Evolutionary conservation across 2,113 vertebrate species (phyloP).

Genomic region (Tragelaphus buxtoni): DNA sequence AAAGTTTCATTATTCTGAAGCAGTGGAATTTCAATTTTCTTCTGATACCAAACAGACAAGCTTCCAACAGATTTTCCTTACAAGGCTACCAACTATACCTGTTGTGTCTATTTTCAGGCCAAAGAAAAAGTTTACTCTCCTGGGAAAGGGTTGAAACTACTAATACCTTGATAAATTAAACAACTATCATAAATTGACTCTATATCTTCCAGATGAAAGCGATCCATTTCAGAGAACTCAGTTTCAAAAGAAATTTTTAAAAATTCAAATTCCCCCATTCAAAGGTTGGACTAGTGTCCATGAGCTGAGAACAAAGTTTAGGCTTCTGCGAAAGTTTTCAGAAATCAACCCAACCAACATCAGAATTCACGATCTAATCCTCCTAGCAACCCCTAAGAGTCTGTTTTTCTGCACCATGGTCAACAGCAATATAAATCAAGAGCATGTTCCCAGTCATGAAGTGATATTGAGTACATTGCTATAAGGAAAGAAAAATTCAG

Average conservation of each 20-base stretch:
- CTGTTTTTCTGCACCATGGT: background rate
- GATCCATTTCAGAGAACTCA: conserved; percentile 8
- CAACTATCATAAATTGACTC: background rate
- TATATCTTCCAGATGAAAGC: conserved; percentile 41
- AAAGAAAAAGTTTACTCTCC: conserved; percentile 39
- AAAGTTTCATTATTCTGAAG: conserved; percentile 58
- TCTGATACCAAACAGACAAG: conserved; percentile 54
- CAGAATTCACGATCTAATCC: background rate
- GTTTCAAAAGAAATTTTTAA: conserved; percentile 30
- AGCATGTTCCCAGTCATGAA: conserved; percentile 21
- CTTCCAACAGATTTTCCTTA: conserved; percentile 13
- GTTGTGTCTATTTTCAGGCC: background rate
- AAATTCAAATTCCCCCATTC: conserved; percentile 27
- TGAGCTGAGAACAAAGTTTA: background rate
- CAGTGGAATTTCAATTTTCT: conserved; percentile 58
- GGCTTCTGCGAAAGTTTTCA: background rate
- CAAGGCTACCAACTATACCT: background rate
- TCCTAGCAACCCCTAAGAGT: background rate
- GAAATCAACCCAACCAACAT: background rate
- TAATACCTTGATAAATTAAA: conserved; percentile 34
- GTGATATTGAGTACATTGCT: conserved; percentile 21
- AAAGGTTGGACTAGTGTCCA: background rate
- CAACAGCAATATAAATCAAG: conserved; percentile 27
- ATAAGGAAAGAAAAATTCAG: conserved; percentile 34
- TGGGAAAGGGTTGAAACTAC: conserved; percentile 26